Conservation (phyloP, 2,888 invertebrate genomes). For the Amphipyra berbera region DNA sequence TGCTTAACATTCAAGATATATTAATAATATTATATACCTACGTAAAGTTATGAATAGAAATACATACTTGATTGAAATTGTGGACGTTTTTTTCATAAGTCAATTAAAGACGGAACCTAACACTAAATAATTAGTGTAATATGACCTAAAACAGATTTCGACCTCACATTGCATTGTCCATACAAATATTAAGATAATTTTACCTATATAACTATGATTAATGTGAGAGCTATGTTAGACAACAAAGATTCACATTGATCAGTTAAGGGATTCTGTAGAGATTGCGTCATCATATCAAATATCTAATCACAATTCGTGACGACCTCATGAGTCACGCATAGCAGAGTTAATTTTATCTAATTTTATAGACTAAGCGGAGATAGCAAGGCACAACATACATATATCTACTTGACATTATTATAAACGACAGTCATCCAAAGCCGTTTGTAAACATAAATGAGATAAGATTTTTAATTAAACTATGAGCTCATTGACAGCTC, state of each 20-base stretch:
- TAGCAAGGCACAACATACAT: constrained; percentile 45
- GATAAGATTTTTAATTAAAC: constrained; percentile 9
- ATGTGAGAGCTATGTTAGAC: neutral
- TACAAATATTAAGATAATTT: neutral
- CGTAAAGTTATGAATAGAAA: no score
- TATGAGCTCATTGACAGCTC: neutral
- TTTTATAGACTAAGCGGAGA: constrained; percentile 28
- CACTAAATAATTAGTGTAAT: neutral
- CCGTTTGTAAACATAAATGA: constrained; percentile 10
- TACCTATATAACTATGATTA: neutral
- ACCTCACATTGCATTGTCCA: neutral
- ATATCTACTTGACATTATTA: constrained; percentile 18
- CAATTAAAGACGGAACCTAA: no score
- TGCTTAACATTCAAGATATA: constrained; percentile 4
- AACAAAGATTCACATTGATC: constrained; percentile 15
- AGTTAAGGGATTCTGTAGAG: neutral
- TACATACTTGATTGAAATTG: no score
- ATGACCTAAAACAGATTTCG: neutral
- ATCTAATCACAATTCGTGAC: neutral
- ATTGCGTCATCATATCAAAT: constrained; percentile 34
- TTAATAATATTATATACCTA: neutral
- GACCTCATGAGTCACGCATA: constrained; percentile 40
- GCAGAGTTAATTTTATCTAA: constrained; percentile 22
- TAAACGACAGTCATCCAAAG: constrained; percentile 8
- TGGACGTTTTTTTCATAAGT: no score